phyloP scores from a whole-genome alignment of 2,113 vertebrate genomes.

The Mellivora capensis region DNA sequence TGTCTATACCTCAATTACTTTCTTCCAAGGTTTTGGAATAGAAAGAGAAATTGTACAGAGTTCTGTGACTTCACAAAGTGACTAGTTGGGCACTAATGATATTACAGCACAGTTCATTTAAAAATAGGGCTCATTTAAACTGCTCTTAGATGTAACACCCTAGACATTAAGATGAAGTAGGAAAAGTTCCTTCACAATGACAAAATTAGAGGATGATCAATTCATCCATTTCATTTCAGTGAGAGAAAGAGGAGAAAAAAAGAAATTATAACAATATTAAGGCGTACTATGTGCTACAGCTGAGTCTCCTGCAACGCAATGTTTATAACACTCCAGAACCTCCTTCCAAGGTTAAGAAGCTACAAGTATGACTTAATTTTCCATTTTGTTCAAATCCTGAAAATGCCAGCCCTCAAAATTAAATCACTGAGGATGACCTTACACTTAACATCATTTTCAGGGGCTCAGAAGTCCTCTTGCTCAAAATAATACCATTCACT shows the following conservation, averaged over 20 bases:
- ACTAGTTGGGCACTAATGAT: conserved; percentile 22
- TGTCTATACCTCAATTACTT: conserved; percentile 38
- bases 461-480: background rate
- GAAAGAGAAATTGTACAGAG: background rate
- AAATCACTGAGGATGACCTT: conserved; percentile 40
- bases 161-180: conserved; percentile 41
- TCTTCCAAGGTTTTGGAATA: conserved; percentile 37
- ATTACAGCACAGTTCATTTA: conserved; percentile 32
- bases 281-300: background rate
- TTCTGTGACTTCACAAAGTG: background rate
- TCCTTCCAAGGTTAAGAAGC: conserved; percentile 45
- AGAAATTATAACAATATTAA: conserved; percentile 19
- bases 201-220: conserved; percentile 54
- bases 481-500: conserved; percentile 42
- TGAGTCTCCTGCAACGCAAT: background rate
- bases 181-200: conserved; percentile 46
- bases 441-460: conserved; percentile 47
- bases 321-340: background rate
- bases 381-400: conserved; percentile 38
- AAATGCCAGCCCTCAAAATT: conserved; percentile 43
- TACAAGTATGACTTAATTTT: conserved; percentile 42
- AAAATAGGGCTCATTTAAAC: conserved; percentile 30
- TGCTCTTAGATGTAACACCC: conserved; percentile 44
- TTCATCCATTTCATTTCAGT: conserved; percentile 42
- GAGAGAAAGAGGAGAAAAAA: background rate